A percentile compares a stretch with the other conserved stretches of the same genome.
phyloP scores from a whole-genome alignment of 2,888 invertebrate species.

The Sericinus montela region DNA sequence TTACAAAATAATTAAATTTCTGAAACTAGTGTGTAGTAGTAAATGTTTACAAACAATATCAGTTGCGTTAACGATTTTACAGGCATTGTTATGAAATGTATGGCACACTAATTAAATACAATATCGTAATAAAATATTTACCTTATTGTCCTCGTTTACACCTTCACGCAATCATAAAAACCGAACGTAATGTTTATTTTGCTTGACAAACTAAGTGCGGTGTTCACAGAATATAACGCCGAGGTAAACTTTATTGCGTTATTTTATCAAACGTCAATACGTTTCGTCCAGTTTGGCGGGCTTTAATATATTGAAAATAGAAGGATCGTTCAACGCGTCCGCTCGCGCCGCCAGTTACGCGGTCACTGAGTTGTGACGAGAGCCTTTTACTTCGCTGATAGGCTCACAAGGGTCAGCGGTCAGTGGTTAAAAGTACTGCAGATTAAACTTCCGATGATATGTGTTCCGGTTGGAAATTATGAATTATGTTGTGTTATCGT shows the following conservation, averaged over 20 bases:
- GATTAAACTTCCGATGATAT: constrained; percentile 63
- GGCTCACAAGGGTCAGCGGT: constrained; percentile 41
- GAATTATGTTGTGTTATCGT: constrained; percentile 18
- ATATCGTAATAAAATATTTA: constrained; percentile 31
- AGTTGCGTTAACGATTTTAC: constrained; percentile 4
- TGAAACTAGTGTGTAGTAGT: no score
- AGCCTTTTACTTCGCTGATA: constrained; percentile 59
- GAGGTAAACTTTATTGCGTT: constrained; percentile 22
- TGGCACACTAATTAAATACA: constrained; percentile 26
- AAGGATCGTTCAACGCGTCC: constrained; percentile 42
- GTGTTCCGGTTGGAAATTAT: constrained; percentile 55
- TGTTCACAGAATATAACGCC: constrained; percentile 41
- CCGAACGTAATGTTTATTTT: constrained; percentile 29
- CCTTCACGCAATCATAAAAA: constrained; percentile 34
- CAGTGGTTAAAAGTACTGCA: constrained; percentile 28
- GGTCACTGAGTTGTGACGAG: constrained; percentile 54
- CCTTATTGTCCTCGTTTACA: constrained; percentile 43
- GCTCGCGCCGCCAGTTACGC: constrained; percentile 51
- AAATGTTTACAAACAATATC: no score
- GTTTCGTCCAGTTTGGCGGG: constrained; percentile 40
- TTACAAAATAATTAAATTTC: no score
- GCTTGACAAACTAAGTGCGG: constrained; percentile 30
- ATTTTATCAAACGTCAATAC: constrained; percentile 15
- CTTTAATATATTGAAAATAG: constrained; percentile 24
- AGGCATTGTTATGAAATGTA: constrained; percentile 17